phyloP scores from a whole-genome alignment of 2,888 invertebrate species.

The Colostygia pectinataria region DNA sequence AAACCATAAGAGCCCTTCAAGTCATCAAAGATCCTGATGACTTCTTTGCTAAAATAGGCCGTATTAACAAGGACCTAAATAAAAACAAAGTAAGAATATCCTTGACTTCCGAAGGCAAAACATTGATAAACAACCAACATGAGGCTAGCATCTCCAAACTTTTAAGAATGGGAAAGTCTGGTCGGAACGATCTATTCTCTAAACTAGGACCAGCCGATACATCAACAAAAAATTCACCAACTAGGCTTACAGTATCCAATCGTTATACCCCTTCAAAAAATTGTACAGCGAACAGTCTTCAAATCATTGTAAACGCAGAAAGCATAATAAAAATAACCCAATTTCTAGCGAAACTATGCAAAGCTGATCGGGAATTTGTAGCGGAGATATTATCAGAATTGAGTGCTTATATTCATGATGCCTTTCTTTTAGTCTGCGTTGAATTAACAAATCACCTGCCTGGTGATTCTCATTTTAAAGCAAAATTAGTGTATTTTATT shows the following conservation, averaged over 20 bases:
- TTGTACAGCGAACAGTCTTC: neutral
- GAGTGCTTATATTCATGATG: slow-evolving; percentile 12
- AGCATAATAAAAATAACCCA: neutral
- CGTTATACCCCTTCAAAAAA: neutral
- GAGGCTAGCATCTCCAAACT: slow-evolving; percentile 34
- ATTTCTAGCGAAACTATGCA: slow-evolving; percentile 1
- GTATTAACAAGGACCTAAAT: slow-evolving; percentile 43
- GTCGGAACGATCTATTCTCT: slow-evolving; percentile 37
- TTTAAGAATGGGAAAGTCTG: slow-evolving; percentile 35
- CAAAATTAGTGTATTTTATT: slow-evolving; percentile 9
- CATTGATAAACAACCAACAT: slow-evolving; percentile 40
- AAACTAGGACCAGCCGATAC: slow-evolving; percentile 41
- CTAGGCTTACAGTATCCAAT: slow-evolving; percentile 30
- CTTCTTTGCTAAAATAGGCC: slow-evolving; percentile 42
- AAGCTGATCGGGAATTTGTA: slow-evolving; percentile 21
- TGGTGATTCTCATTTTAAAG: slow-evolving; percentile 2
- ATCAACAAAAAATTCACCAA: slow-evolving; percentile 41
- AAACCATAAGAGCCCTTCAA: slow-evolving; percentile 59
- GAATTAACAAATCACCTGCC: neutral
- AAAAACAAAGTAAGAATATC: slow-evolving; percentile 44
- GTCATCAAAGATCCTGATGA: slow-evolving; percentile 45
- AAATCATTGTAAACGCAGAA: neutral
- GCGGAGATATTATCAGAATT: slow-evolving; percentile 17
- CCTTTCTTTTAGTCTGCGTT: slow-evolving; percentile 13
- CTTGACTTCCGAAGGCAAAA: slow-evolving; percentile 39